These are phyloP conservation scores for Drosophila buzzatii DNA, from an alignment of 2,888 invertebrate genomes.

Conservation along the genomic window DNA sequence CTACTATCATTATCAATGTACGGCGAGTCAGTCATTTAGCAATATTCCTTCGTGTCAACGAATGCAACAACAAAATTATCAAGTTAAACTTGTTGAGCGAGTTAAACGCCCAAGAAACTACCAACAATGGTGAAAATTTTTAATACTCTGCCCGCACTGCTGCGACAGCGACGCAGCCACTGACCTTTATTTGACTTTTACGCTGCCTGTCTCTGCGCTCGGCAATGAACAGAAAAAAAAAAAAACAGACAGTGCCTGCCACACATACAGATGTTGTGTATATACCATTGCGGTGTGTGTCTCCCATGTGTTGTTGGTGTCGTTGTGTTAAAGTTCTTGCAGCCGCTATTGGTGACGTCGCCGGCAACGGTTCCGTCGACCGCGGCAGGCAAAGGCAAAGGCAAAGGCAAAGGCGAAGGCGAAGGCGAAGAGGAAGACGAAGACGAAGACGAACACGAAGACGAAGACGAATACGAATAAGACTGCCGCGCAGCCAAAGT, in stretches of 20 bases:
- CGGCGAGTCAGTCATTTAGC: constrained; percentile 45
- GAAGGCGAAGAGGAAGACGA: background rate
- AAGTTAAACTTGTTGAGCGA: constrained; percentile 74
- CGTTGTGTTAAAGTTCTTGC: constrained; percentile 40
- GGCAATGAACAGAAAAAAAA: constrained; percentile 56
- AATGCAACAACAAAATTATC: constrained; percentile 67
- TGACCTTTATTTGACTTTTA: constrained; percentile 86
- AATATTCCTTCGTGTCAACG: constrained; percentile 39
- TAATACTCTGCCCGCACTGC: constrained; percentile 54
- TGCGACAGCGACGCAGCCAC: constrained; percentile 71
- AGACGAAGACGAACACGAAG: background rate
- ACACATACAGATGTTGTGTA: constrained; percentile 42
- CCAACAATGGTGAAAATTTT: constrained; percentile 72
- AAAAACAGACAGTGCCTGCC: constrained; percentile 55
- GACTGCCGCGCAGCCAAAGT: constrained; percentile 10
- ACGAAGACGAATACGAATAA: constrained; percentile 4
- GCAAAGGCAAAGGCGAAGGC: constrained; percentile 13
- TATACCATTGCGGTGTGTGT: constrained; percentile 9
- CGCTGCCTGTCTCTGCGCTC: constrained; percentile 47
- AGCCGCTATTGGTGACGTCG: constrained; percentile 16
- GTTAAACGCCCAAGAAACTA: constrained; percentile 67
- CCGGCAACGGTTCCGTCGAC: constrained; percentile 11
- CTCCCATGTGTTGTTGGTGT: constrained; percentile 19
- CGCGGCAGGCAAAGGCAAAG: constrained; percentile 2
- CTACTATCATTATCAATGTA: constrained; percentile 61